Evolutionary conservation across 1,140 invertebrate genomes (phyloP).

Genomic region (Scaptomyza graminum): DNA sequence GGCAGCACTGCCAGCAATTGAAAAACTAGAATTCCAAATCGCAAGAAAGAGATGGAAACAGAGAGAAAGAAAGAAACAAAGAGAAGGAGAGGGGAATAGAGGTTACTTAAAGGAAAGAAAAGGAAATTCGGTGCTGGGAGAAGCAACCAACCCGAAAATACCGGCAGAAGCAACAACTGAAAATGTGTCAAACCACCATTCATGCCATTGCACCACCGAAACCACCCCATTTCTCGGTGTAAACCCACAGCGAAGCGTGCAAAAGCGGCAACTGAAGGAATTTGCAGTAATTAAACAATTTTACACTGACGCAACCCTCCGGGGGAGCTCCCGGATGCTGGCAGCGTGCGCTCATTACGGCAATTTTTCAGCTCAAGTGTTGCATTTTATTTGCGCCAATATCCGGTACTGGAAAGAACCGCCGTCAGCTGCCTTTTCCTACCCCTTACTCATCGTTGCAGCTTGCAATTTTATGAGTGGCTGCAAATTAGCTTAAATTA

Average conservation of each 20-base stretch:
- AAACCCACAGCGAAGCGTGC: conserved; percentile 49
- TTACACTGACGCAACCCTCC: conserved; percentile 56
- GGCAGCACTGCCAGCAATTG: conserved; percentile 21
- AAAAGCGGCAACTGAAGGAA: conserved; percentile 60
- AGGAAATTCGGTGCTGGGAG: conserved; percentile 29
- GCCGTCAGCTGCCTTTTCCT: not conserved
- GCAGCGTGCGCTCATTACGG: conserved; percentile 74
- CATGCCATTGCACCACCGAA: conserved; percentile 15
- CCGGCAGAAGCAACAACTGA: conserved; percentile 62
- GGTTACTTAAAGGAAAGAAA: not conserved
- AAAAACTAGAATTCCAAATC: conserved; percentile 11
- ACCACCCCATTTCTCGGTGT: not conserved
- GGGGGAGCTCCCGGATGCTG: conserved; percentile 30
- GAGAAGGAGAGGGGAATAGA: not conserved
- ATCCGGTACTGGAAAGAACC: conserved; percentile 47
- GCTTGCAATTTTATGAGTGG: conserved; percentile 70
- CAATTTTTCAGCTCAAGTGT: conserved; percentile 81
- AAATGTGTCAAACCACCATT: conserved; percentile 75
- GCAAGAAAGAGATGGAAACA: not conserved
- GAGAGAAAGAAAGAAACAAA: not conserved
- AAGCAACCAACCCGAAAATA: conserved; percentile 72
- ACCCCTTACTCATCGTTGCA: conserved; percentile 18
- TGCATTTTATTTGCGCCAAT: conserved; percentile 81
- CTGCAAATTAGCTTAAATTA: conserved; percentile 78
- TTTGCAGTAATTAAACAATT: conserved; percentile 82